Evolutionary conservation across 2,888 invertebrate species (phyloP).

Genomic region (Lithodes maja): DNA sequence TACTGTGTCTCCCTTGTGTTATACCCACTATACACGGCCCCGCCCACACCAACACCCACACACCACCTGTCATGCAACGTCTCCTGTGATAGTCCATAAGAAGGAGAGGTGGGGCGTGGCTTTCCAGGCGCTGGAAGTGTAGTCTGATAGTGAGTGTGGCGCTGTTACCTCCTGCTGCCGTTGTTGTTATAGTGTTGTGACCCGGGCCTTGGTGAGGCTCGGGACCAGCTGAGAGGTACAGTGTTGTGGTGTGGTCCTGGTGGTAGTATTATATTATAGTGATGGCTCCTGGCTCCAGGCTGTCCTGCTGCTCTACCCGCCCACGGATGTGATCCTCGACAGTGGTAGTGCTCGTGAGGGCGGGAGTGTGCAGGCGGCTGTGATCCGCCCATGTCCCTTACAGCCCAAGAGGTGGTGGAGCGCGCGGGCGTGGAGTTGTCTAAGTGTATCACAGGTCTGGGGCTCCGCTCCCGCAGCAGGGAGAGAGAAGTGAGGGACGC

Average conservation of each 20-base stretch:
- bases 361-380: constrained; percentile 25
- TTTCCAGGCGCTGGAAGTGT: constrained; percentile 46
- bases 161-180: background rate
- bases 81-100: constrained; percentile 1
- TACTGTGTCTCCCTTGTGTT: background rate
- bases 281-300: background rate
- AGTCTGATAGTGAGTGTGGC: constrained; percentile 15
- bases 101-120: background rate
- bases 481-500: constrained; percentile 80
- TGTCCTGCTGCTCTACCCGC: background rate
- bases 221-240: background rate
- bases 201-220: background rate
- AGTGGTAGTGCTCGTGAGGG: constrained; percentile 15
- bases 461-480: constrained; percentile 80
- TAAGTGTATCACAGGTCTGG: constrained; percentile 82
- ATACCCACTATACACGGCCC: background rate
- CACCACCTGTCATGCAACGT: background rate
- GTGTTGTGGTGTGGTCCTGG: background rate
- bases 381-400: constrained; percentile 66
- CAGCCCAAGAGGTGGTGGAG: constrained; percentile 88
- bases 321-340: constrained; percentile 13
- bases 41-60: background rate
- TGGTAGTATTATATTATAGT: background rate
- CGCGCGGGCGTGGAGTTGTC: constrained; percentile 92
- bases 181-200: background rate